These are phyloP conservation scores for Melanostoma scalare DNA, from an alignment of 2,888 invertebrate species.

Conservation along the genomic window DNA sequence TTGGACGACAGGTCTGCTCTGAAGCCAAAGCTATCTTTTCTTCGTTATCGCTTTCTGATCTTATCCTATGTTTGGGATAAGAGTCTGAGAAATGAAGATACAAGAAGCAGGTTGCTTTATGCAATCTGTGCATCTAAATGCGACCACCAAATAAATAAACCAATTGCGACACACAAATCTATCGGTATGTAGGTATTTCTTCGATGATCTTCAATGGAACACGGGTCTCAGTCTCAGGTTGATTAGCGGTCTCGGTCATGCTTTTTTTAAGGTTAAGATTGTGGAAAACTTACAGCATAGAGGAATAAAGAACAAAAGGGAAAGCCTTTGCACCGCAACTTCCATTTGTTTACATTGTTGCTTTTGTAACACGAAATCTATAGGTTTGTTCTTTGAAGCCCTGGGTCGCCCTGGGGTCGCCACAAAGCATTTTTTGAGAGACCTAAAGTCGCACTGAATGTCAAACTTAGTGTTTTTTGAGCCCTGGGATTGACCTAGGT, in stretches of 20 bases:
- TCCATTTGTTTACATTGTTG: too few relatives aligned
- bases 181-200: not conserved
- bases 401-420: too few relatives aligned
- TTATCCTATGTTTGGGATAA: conserved; percentile 5
- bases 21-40: conserved; percentile 40
- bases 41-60: conserved; percentile 56
- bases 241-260: conserved; percentile 60
- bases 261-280: conserved; percentile 31
- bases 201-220: not conserved
- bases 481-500: too few relatives aligned
- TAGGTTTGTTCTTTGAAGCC: too few relatives aligned
- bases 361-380: too few relatives aligned
- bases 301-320: too few relatives aligned
- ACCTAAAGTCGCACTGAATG: too few relatives aligned
- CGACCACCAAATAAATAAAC: conserved; percentile 67
- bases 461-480: too few relatives aligned
- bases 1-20: conserved; percentile 42
- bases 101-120: conserved; percentile 51
- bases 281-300: not conserved
- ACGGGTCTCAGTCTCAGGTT: conserved; percentile 24
- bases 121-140: conserved; percentile 57
- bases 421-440: too few relatives aligned
- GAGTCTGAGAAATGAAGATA: conserved; percentile 57
- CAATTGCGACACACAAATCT: conserved; percentile 62
- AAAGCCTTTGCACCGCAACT: too few relatives aligned